Conservation (phyloP, 2,888 invertebrate species). For the Caenorhabditis zanzibari region DNA sequence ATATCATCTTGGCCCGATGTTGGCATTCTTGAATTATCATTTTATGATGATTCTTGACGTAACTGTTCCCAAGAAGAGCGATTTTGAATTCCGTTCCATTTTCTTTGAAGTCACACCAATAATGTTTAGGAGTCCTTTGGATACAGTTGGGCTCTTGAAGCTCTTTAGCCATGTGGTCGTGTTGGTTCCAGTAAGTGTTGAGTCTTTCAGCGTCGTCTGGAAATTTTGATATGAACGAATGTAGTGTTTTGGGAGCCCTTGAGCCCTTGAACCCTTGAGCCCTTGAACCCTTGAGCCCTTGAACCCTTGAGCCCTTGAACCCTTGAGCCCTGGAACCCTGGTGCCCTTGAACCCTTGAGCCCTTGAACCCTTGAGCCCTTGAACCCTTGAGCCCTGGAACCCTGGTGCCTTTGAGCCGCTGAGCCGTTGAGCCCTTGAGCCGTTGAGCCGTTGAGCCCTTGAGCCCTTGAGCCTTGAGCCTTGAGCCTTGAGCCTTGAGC, state of each 20-base stretch:
- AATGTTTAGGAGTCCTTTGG: neutral
- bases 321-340: neutral
- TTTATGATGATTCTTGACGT: slow-evolving; percentile 49
- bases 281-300: too few relatives aligned
- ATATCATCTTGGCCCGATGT: slow-evolving; percentile 22
- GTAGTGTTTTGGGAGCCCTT: too few relatives aligned
- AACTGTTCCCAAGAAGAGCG: slow-evolving; percentile 63
- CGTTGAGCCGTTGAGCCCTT: too few relatives aligned
- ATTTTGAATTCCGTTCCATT: slow-evolving; percentile 45
- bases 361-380: too few relatives aligned
- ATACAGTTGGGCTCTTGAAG: slow-evolving; percentile 29
- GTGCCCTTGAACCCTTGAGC: too few relatives aligned
- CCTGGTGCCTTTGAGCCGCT: too few relatives aligned
- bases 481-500: too few relatives aligned
- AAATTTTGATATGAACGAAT: neutral
- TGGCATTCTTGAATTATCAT: slow-evolving; percentile 60
- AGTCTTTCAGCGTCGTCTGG: slow-evolving; percentile 36
- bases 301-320: too few relatives aligned
- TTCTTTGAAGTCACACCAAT: slow-evolving; percentile 46
- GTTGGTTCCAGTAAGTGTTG: slow-evolving; percentile 32
- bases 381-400: too few relatives aligned
- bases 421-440: too few relatives aligned
- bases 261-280: too few relatives aligned
- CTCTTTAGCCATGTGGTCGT: slow-evolving; percentile 21
- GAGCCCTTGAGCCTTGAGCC: too few relatives aligned